These are phyloP conservation scores for Eupithecia subumbrata DNA, from an alignment of 2,888 invertebrate species.

Conservation along the genomic window DNA sequence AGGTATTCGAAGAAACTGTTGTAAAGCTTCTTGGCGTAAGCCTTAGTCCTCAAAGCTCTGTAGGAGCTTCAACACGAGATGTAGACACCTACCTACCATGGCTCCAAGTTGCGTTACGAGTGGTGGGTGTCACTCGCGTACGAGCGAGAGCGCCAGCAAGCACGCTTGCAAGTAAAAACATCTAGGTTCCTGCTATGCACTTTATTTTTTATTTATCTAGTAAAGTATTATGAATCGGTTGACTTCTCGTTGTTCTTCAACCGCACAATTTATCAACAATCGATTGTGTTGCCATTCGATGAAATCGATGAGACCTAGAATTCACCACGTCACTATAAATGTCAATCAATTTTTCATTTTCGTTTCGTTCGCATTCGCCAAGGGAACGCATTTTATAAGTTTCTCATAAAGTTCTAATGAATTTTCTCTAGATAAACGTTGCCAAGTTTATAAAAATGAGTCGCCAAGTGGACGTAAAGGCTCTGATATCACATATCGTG, in stretches of 20 bases:
- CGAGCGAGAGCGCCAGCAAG: too few species aligned
- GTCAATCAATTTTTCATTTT: neutral
- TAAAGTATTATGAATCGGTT: neutral
- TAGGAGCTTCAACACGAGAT: too few species aligned
- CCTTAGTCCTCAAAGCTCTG: too few species aligned
- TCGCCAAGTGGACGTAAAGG: slow-evolving; percentile 74
- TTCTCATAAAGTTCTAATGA: slow-evolving; percentile 7
- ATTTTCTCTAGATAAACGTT: neutral
- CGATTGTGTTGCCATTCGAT: neutral
- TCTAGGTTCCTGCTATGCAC: too few species aligned
- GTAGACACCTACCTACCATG: too few species aligned
- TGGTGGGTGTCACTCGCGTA: too few species aligned
- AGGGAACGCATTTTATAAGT: neutral
- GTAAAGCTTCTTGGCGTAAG: too few species aligned
- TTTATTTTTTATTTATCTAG: too few species aligned
- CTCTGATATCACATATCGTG: slow-evolving; percentile 76
- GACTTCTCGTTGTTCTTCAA: neutral
- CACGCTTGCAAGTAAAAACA: too few species aligned
- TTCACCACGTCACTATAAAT: neutral
- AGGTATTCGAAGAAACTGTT: too few species aligned
- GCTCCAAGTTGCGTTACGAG: too few species aligned
- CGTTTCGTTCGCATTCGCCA: neutral
- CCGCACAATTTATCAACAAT: neutral
- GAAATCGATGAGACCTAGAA: neutral
- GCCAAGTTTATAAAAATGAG: slow-evolving; percentile 50